Evolutionary conservation across 1,140 invertebrate genomes (phyloP).

Genomic region (Dolichoris vasculosae): DNA sequence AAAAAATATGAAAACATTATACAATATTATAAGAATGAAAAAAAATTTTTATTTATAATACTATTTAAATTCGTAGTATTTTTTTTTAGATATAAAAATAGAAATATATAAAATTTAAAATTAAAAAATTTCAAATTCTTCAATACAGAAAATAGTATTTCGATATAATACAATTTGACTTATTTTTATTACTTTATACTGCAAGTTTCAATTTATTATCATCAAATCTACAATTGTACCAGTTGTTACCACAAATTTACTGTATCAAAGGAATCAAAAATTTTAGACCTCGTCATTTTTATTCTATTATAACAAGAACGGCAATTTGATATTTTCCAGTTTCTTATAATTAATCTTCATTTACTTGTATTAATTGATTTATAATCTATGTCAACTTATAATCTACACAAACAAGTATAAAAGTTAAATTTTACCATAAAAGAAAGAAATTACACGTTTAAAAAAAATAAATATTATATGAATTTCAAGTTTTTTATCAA

Average conservation of each 20-base stretch:
- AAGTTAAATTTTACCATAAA: not conserved
- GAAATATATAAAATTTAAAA: too few species aligned
- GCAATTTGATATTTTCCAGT: constrained; percentile 29
- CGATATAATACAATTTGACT: not conserved
- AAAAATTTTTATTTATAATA: too few species aligned
- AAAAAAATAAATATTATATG: too few species aligned
- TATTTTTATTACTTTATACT: not conserved
- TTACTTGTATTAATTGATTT: not conserved
- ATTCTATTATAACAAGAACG: not conserved
- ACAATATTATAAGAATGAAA: too few species aligned
- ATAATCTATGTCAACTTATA: not conserved
- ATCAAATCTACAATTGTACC: too few species aligned
- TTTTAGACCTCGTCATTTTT: constrained; percentile 7
- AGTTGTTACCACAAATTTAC: not conserved
- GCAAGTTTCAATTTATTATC: not conserved
- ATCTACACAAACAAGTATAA: too few species aligned
- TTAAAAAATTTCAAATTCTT: too few species aligned
- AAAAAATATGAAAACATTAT: too few species aligned
- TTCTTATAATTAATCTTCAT: constrained; percentile 21
- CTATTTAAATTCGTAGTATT: too few species aligned
- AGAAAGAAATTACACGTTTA: too few species aligned
- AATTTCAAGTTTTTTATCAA: too few species aligned
- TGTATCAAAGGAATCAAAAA: not conserved
- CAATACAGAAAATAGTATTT: not conserved
- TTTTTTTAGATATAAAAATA: too few species aligned